Conservation (phyloP, 1,140 invertebrate species). For the Chlorops oryzae region DNA sequence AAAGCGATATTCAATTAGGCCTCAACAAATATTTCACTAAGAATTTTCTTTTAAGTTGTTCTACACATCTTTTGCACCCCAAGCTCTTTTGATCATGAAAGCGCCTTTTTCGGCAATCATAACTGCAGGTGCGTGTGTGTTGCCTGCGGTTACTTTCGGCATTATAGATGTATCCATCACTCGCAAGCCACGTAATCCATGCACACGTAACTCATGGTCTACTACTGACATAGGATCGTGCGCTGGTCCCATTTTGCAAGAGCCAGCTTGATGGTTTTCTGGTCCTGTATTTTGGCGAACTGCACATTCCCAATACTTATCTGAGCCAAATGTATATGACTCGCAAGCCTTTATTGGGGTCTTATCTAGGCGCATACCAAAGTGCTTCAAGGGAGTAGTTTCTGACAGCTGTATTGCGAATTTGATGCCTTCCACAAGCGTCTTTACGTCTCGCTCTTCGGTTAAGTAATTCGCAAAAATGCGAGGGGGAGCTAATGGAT, state of each 20-base stretch:
- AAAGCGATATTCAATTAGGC: slow-evolving; percentile 17
- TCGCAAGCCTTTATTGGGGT: slow-evolving; percentile 68
- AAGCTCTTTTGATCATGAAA: slow-evolving; percentile 62
- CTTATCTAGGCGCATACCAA: slow-evolving; percentile 65
- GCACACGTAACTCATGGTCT: slow-evolving; percentile 52
- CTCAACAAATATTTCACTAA: too few relatives aligned
- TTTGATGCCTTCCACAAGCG: slow-evolving; percentile 68
- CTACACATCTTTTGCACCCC: slow-evolving; percentile 50
- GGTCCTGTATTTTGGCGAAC: slow-evolving; percentile 67
- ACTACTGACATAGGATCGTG: slow-evolving; percentile 55
- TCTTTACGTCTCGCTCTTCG: slow-evolving; percentile 66
- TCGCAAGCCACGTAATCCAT: slow-evolving; percentile 53
- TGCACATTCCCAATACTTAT: slow-evolving; percentile 77
- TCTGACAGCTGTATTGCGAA: slow-evolving; percentile 63
- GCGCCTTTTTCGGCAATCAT: slow-evolving; percentile 63
- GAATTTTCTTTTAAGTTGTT: slow-evolving; percentile 37
- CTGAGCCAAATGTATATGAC: slow-evolving; percentile 63
- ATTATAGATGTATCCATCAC: slow-evolving; percentile 62
- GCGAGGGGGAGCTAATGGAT: slow-evolving; percentile 73
- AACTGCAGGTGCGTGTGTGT: slow-evolving; percentile 58
- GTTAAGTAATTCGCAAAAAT: slow-evolving; percentile 80
- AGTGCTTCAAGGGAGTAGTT: slow-evolving; percentile 60
- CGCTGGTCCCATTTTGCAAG: slow-evolving; percentile 59
- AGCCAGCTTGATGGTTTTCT: slow-evolving; percentile 78
- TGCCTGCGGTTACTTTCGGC: slow-evolving; percentile 58